phyloP scores from a whole-genome alignment of 2,797 vertebrate genomes.

The Pipistrellus kuhlii region DNA sequence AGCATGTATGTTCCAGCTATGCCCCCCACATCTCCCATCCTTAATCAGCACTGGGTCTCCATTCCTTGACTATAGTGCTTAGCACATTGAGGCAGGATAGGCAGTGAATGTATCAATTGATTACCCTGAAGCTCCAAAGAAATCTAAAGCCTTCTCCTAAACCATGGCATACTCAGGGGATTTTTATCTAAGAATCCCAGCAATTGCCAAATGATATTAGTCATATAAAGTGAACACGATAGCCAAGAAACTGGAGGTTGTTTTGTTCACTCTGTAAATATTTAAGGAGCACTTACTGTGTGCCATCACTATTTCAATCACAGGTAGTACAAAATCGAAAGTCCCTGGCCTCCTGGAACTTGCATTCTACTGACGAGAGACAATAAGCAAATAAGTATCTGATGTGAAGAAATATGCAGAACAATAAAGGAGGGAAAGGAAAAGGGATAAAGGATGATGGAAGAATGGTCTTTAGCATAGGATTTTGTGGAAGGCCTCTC shows the following conservation, averaged over 20 bases:
- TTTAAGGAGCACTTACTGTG: background rate
- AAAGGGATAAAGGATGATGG: background rate
- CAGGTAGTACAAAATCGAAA: background rate
- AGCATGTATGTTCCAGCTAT: fast-evolving
- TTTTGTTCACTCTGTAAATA: background rate
- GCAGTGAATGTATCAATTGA: background rate
- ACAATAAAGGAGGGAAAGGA: background rate
- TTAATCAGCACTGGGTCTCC: background rate
- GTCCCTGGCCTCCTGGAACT: background rate
- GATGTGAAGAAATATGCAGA: background rate
- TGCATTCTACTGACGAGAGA: background rate
- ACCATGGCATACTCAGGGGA: too few relatives aligned
- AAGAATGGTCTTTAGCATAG: background rate
- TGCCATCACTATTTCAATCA: background rate
- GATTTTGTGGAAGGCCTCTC: background rate
- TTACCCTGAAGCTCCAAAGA: background rate
- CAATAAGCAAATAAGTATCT: background rate
- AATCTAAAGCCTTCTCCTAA: constrained; percentile 2
- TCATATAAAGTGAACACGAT: background rate
- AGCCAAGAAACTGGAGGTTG: background rate
- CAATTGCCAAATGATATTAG: background rate
- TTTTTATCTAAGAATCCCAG: background rate
- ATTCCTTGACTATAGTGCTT: background rate
- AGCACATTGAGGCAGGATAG: background rate
- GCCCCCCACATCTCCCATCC: too few relatives aligned